Evolutionary conservation across 2,797 vertebrate genomes (phyloP).

Genomic region (Malurus splendens): DNA sequence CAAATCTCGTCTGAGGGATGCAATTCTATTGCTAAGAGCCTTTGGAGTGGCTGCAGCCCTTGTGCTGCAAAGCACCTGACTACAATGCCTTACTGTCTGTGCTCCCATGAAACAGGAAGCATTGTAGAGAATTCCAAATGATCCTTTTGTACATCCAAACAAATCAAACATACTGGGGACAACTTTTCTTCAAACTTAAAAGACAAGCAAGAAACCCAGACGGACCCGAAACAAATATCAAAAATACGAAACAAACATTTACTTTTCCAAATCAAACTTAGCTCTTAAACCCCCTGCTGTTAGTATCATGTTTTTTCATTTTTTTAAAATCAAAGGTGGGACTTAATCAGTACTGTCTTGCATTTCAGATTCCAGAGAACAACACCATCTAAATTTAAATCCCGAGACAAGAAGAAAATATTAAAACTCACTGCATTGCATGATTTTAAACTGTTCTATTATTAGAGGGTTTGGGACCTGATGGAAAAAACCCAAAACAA

Average conservation of each 20-base stretch:
- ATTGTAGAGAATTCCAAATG: slow-evolving; percentile 11
- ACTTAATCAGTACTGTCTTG: not conserved
- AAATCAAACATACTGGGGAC: not conserved
- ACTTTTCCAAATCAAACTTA: not conserved
- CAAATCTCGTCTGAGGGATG: not conserved
- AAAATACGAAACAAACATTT: not conserved
- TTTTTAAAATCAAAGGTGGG: not conserved
- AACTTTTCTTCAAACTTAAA: not conserved
- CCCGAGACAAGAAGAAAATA: not conserved
- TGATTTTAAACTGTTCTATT: not conserved
- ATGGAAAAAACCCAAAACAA: accelerated
- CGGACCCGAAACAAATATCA: not conserved
- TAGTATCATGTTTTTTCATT: accelerated
- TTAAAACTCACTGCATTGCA: accelerated
- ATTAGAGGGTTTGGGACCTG: not conserved
- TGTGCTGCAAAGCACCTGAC: slow-evolving; percentile 34
- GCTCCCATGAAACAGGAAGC: slow-evolving; percentile 1
- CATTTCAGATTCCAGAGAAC: not conserved
- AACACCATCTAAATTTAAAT: not conserved
- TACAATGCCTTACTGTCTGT: slow-evolving; percentile 38
- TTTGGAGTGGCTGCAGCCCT: slow-evolving; percentile 20
- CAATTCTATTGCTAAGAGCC: slow-evolving; percentile 4
- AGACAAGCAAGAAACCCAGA: not conserved
- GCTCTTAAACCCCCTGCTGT: not conserved
- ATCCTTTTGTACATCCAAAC: slow-evolving; percentile 11